Percentiles rank a stretch among this genome's conserved stretches.
Conservation (phyloP, 2,888 invertebrate species). For the Apantesis nais region DNA sequence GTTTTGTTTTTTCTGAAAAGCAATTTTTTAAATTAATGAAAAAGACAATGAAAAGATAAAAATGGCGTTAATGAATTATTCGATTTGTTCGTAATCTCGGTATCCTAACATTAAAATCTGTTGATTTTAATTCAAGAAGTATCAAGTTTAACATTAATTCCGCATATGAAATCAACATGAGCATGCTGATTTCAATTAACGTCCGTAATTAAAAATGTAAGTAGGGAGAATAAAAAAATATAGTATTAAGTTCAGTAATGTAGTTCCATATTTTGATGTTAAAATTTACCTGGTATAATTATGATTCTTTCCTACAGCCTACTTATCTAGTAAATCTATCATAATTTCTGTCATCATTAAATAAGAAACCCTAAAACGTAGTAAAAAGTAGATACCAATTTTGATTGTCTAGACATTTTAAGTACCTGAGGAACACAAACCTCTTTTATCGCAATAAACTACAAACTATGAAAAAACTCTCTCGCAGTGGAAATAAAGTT, state of each 20-base stretch:
- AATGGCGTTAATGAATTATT: slow-evolving; percentile 23
- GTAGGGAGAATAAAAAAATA: slow-evolving; percentile 70
- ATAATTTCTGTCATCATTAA: no score
- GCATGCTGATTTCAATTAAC: slow-evolving; percentile 77
- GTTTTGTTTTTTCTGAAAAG: neutral
- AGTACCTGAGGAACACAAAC: neutral
- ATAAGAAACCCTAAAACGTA: neutral
- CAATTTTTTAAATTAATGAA: neutral
- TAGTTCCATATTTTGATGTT: no score
- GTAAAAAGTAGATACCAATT: neutral
- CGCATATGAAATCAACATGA: slow-evolving; percentile 50
- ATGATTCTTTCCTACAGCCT: no score
- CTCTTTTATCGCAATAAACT: neutral
- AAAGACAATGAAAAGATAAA: slow-evolving; percentile 27
- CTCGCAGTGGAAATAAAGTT: neutral
- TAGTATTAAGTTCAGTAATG: slow-evolving; percentile 67
- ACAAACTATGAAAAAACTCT: neutral
- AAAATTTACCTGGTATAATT: no score
- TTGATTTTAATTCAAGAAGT: slow-evolving; percentile 51
- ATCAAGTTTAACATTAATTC: slow-evolving; percentile 55
- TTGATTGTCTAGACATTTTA: neutral
- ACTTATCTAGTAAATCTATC: no score
- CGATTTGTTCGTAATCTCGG: slow-evolving; percentile 20
- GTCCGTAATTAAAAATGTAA: slow-evolving; percentile 78
- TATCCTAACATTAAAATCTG: slow-evolving; percentile 21